Percentiles rank a stretch among this genome's conserved stretches.
These are phyloP conservation scores for Oreotragus oreotragus DNA, from an alignment of 2,113 vertebrate species.

Conservation along the genomic window DNA sequence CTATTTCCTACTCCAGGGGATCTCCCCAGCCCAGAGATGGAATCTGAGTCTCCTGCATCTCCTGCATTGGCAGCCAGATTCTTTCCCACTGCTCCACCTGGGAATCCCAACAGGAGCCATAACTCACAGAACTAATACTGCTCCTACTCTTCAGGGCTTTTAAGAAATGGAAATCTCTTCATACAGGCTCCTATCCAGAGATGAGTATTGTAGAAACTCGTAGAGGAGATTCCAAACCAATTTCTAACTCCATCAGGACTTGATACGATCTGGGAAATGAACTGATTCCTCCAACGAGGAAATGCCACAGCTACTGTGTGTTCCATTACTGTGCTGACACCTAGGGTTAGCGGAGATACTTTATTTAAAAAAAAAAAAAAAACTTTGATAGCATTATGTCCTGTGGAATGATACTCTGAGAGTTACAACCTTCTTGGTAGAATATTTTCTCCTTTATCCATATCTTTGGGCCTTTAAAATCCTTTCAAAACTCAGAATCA, in stretches of 20 bases:
- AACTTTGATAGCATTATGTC: not conserved
- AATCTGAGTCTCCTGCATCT: not conserved
- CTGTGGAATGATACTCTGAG: not conserved
- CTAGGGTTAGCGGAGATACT: not conserved
- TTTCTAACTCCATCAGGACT: not conserved
- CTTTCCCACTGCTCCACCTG: not conserved
- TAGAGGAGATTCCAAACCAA: not conserved
- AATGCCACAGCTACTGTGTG: not conserved
- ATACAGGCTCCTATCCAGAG: not conserved
- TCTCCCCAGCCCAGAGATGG: not conserved
- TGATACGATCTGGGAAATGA: not conserved
- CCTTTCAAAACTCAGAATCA: not conserved
- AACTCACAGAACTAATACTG: not conserved
- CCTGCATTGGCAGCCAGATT: not conserved
- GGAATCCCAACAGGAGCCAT: not conserved
- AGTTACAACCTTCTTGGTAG: not conserved
- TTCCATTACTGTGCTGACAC: not conserved
- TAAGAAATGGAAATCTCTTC: not conserved
- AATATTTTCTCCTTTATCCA: not conserved
- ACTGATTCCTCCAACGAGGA: not conserved
- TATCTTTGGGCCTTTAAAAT: not conserved
- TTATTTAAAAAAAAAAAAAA: not conserved
- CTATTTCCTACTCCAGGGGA: not conserved
- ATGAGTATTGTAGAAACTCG: not conserved
- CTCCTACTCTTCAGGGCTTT: not conserved